A percentile compares a stretch with the other conserved stretches of the same genome.
phyloP scores from a whole-genome alignment of 1,140 invertebrate species.

The Drosophila nannoptera region DNA sequence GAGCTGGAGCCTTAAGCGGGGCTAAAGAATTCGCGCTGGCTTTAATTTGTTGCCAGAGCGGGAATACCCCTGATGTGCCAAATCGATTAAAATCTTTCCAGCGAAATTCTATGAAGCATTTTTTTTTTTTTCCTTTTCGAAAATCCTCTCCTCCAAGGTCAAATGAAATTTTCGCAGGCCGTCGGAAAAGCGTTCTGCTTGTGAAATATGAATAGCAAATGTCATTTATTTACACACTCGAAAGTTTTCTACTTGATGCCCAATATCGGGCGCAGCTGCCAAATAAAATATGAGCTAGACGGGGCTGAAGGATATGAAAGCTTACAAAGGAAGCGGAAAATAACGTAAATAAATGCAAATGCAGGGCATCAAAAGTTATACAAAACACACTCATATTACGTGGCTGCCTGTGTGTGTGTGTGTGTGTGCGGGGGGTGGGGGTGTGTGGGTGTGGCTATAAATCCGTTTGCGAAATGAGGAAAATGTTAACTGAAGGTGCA shows the following conservation, averaged over 20 bases:
- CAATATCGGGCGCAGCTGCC: not conserved
- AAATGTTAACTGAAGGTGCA: not conserved
- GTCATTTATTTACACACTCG: slow-evolving; percentile 9
- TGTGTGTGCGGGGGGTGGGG: not conserved
- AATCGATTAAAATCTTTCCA: no score
- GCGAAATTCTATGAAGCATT: no score
- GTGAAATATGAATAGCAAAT: not conserved
- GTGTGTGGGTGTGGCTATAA: not conserved
- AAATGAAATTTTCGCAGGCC: no score
- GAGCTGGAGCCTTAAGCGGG: not conserved
- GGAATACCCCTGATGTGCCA: no score
- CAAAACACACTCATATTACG: not conserved
- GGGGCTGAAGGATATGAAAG: slow-evolving; percentile 15
- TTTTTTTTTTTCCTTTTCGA: no score
- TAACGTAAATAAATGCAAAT: slow-evolving; percentile 5
- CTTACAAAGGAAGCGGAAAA: not conserved
- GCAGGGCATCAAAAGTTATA: slow-evolving; percentile 3
- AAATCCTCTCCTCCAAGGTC: no score
- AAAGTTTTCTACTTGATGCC: slow-evolving; percentile 1
- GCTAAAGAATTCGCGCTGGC: no score
- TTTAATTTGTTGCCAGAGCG: no score
- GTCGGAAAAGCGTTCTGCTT: not conserved
- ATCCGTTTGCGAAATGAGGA: slow-evolving; percentile 4
- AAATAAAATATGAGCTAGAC: slow-evolving; percentile 13
- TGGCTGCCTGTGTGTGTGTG: not conserved